A percentile compares a stretch with the other conserved stretches of the same genome.
Evolutionary conservation across 2,888 invertebrate genomes (phyloP).

Genomic region (Leucania comma): DNA sequence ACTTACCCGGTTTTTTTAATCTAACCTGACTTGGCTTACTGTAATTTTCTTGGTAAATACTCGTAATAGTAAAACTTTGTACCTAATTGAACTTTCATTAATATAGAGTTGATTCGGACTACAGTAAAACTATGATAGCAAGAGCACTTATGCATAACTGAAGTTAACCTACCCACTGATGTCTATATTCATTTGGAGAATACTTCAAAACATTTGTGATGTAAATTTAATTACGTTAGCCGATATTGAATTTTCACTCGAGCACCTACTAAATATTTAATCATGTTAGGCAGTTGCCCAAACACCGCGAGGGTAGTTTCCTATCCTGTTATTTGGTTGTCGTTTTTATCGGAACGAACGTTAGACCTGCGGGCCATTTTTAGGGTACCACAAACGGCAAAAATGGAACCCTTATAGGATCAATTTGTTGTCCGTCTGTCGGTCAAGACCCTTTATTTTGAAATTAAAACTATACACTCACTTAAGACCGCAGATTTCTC

Average conservation of each 20-base stretch:
- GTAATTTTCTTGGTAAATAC: too few relatives aligned
- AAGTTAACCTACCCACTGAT: neutral
- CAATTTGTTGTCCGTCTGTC: too few relatives aligned
- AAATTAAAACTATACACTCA: too few relatives aligned
- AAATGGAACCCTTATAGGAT: too few relatives aligned
- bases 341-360: neutral
- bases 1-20: too few relatives aligned
- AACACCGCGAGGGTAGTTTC: slow-evolving; percentile 5
- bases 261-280: slow-evolving; percentile 26
- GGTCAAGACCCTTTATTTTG: too few relatives aligned
- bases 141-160: too few relatives aligned
- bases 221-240: slow-evolving; percentile 12
- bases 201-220: slow-evolving; percentile 13
- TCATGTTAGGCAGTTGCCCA: slow-evolving; percentile 1
- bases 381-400: too few relatives aligned
- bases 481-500: too few relatives aligned
- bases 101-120: too few relatives aligned
- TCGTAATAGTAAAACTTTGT: too few relatives aligned
- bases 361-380: neutral
- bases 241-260: slow-evolving; percentile 16
- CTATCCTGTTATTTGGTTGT: neutral
- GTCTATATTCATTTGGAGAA: neutral
- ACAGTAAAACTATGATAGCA: neutral
- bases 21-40: neutral
- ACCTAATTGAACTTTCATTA: neutral